Base-by-base conservation (phyloP, 2,888 invertebrate species). In the Chrysolina oricalcia region DNA sequence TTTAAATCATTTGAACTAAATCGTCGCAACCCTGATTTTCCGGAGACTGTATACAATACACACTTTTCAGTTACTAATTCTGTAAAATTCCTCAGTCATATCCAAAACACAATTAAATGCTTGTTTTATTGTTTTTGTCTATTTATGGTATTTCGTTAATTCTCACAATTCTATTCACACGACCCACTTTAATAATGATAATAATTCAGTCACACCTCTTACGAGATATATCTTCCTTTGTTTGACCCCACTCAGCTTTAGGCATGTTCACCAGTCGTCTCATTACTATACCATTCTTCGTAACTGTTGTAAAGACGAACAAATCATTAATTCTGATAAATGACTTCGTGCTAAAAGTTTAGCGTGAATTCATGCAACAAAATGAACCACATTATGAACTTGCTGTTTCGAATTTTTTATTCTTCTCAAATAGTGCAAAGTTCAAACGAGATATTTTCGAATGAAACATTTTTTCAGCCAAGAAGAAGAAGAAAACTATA, bases 181-280 rank as follows among this genome's bases (percentile, higher is more conserved):
- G 53, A 19, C 53, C 23, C 19, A 53, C 53, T 53, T 53, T 5
- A 21, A 53, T 53, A 11, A 23, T 53, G 53, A 21, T 21, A 19
- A 53, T 53, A 53, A 53, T 53, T 53, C 53, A 53, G 53, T 21
- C 53, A 11, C 53, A 53, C 21, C 53, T 53, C 11, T 53, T 53
- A 53, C 19, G 4, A 53, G 23, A 53, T 53, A 13, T 19, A 19
- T 53, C 53, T 53, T 53, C 53, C 23, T 53, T 53, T 19, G 21
- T 53, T 21, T 53, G 53, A 53, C 53, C 53, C 53, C 53, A 53
- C 21, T 53, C 53, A 21, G 21, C 53, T 53, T 53, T 19, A 53
- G 21, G 21, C 53, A 53, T 13, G 53, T 53, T 53, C 13, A 23
- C 53, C 53, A 53, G 53, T 19, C 53, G 53, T 53, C 53, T 53